Evolutionary conservation across 2,888 invertebrate species (phyloP).

Genomic region (Orthonevra nobilis): DNA sequence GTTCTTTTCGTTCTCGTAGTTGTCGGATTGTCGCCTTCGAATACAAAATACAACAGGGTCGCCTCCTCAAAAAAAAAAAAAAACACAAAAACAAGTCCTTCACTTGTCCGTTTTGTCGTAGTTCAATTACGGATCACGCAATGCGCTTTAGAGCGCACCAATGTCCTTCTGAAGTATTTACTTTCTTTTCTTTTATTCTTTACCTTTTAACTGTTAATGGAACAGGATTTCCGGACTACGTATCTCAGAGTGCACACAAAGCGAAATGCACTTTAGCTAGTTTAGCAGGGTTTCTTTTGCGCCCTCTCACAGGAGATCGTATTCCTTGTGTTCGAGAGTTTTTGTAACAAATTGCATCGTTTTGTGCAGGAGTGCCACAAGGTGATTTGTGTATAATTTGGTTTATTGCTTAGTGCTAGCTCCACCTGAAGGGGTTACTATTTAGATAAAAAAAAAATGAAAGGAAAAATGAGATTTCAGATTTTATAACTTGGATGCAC

Average conservation of each 20-base stretch:
- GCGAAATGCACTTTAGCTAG: slow-evolving; percentile 58
- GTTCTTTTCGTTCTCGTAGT: too few species aligned
- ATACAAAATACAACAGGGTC: too few species aligned
- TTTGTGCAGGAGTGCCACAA: slow-evolving; percentile 32
- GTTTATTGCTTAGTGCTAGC: slow-evolving; percentile 48
- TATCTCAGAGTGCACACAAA: slow-evolving; percentile 64
- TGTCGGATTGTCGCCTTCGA: too few species aligned
- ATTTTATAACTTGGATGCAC: slow-evolving; percentile 64
- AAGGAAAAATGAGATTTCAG: slow-evolving; percentile 65
- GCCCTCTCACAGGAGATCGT: slow-evolving; percentile 18
- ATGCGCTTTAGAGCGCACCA: slow-evolving; percentile 48
- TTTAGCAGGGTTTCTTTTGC: slow-evolving; percentile 28
- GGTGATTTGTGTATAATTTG: slow-evolving; percentile 44
- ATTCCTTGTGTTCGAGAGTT: slow-evolving; percentile 32
- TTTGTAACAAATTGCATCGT: slow-evolving; percentile 58
- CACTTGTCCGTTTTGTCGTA: slow-evolving; percentile 37
- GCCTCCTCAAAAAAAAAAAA: too few species aligned
- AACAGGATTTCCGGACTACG: slow-evolving; percentile 65
- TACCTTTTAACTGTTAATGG: slow-evolving; percentile 66
- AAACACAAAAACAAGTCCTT: slow-evolving; percentile 18
- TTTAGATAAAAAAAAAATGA: slow-evolving; percentile 52
- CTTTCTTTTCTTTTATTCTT: slow-evolving; percentile 49
- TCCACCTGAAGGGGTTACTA: slow-evolving; percentile 54
- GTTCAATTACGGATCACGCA: slow-evolving; percentile 67
- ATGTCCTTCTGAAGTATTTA: slow-evolving; percentile 30